A percentile compares a stretch with the other conserved stretches of the same genome.
phyloP scores from a whole-genome alignment of 2,797 vertebrate genomes.

The Pantherophis alleghaniensis region DNA sequence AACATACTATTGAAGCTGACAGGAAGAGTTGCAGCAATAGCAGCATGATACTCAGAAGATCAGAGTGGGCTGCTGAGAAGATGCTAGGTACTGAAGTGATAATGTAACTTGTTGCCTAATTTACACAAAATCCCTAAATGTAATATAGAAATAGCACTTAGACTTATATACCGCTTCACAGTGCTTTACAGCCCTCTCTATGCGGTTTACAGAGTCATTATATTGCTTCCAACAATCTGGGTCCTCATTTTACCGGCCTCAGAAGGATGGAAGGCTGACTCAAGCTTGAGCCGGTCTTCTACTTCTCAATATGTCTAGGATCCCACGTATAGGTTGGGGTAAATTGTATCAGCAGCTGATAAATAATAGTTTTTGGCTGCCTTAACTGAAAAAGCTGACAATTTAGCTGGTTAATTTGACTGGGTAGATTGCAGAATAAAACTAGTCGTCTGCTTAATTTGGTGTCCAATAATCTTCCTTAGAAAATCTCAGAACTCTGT shows the following conservation, averaged over 20 bases:
- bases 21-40: neutral
- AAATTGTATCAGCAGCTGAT: neutral
- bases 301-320: neutral
- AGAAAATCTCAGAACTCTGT: constrained; percentile 4
- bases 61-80: neutral
- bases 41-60: neutral
- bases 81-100: neutral
- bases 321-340: neutral
- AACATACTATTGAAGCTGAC: neutral
- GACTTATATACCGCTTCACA: neutral
- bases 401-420: constrained; percentile 8
- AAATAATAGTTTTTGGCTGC: neutral
- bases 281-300: neutral
- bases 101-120: neutral
- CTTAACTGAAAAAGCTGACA: neutral
- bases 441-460: neutral
- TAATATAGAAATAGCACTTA: neutral
- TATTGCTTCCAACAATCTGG: neutral
- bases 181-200: neutral
- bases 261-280: neutral
- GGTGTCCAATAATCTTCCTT: constrained; percentile 10
- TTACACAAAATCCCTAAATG: neutral
- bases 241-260: neutral
- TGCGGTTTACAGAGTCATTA: neutral
- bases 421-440: neutral